phyloP scores from a whole-genome alignment of 1,140 invertebrate genomes.

The Eupristina koningsbergeri region DNA sequence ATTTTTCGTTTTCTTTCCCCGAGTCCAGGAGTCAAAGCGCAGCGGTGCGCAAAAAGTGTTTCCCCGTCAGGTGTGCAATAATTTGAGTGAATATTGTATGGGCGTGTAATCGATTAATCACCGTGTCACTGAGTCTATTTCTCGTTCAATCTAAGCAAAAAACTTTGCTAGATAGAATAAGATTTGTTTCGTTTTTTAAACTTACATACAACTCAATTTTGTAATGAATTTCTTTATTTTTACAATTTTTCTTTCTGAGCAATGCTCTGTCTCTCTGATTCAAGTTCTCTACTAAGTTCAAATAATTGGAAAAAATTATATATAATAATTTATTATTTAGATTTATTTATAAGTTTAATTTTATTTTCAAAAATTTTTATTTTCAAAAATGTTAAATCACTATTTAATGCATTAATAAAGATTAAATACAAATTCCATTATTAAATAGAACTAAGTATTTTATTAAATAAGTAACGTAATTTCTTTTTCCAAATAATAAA shows the following conservation, averaged over 20 bases:
- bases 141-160: background rate
- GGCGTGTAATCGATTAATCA: background rate
- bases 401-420: no score
- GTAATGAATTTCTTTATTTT: background rate
- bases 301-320: no score
- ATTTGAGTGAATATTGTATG: conserved; percentile 2
- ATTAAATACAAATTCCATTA: no score
- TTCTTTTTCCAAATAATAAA: no score
- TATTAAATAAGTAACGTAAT: no score
- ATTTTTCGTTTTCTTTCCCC: background rate
- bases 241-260: background rate
- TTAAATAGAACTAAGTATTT: no score
- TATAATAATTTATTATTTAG: no score
- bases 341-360: no score
- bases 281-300: no score
- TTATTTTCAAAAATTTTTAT: no score
- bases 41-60: background rate
- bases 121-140: background rate
- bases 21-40: background rate
- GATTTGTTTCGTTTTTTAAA: background rate
- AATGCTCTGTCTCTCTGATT: no score
- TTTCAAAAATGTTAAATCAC: no score
- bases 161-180: background rate
- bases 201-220: background rate
- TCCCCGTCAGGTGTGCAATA: background rate